phyloP scores from a whole-genome alignment of 2,113 vertebrate species.

The Oophaga pumilio region DNA sequence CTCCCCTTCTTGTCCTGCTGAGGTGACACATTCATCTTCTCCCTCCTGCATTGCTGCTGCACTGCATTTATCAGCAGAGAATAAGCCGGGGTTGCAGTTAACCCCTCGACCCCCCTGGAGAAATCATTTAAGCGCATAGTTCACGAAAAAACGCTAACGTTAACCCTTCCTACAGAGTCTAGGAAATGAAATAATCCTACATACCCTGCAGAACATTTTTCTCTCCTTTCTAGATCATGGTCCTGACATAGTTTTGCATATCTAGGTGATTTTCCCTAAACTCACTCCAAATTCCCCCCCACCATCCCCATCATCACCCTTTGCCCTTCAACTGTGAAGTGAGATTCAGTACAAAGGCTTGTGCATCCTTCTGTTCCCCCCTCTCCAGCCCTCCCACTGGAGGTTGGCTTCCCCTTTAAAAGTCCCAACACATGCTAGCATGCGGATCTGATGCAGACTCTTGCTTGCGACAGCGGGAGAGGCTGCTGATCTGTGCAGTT shows the following conservation, averaged over 20 bases:
- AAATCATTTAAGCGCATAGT: not conserved
- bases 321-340: slow-evolving; percentile 55
- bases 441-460: slow-evolving; percentile 85
- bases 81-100: not conserved
- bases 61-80: not conserved
- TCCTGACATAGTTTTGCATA: not conserved
- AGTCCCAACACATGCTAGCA: slow-evolving; percentile 81
- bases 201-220: not conserved
- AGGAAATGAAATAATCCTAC: not conserved
- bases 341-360: not conserved
- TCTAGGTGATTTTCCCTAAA: not conserved
- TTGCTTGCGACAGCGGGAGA: slow-evolving; percentile 81
- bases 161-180: not conserved
- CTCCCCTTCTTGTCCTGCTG: not conserved
- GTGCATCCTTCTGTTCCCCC: slow-evolving; percentile 13
- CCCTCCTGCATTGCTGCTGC: slow-evolving; percentile 35
- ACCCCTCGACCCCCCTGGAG: not conserved
- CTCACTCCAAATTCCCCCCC: not conserved
- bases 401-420: slow-evolving; percentile 86
- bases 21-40: slow-evolving; percentile 36
- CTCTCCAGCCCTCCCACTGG: slow-evolving; percentile 67
- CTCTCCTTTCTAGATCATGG: not conserved
- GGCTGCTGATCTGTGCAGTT: slow-evolving; percentile 90
- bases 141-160: not conserved
- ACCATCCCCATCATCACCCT: slow-evolving; percentile 5